Conservation (phyloP, 92 coral and sea anemone species). For the Epizoanthus illoricatus region DNA sequence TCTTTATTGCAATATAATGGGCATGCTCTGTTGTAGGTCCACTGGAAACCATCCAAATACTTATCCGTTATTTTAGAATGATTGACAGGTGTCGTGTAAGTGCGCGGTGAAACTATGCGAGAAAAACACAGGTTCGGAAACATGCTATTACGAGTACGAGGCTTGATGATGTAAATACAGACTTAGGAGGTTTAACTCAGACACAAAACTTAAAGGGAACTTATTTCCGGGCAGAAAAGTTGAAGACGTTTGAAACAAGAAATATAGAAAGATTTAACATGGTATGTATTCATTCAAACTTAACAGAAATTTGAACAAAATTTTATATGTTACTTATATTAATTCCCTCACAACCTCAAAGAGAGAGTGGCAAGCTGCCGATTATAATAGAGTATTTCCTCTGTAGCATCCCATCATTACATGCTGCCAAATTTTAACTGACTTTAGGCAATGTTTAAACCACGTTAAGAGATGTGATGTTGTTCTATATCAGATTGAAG, state of each 20-base stretch:
- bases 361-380: neutral
- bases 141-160: constrained; percentile 39
- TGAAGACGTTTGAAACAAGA: neutral
- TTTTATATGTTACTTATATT: neutral
- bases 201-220: neutral
- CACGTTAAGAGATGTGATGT: neutral
- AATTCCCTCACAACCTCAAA: neutral
- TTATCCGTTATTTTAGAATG: constrained; percentile 41
- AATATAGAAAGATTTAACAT: neutral
- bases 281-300: constrained; percentile 1
- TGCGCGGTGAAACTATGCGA: constrained; percentile 27
- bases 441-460: neutral
- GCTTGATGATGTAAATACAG: neutral
- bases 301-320: neutral
- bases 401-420: neutral
- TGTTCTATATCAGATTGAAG: neutral
- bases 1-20: constrained; percentile 3
- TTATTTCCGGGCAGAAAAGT: neutral
- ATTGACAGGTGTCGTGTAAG: constrained; percentile 49
- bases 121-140: constrained; percentile 54
- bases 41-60: constrained; percentile 14
- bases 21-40: constrained; percentile 25
- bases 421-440: neutral
- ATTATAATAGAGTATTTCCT: neutral
- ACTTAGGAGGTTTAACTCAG: constrained; percentile 1